These are phyloP conservation scores for Cartodere bifasciata DNA, from an alignment of 2,888 invertebrate genomes.

Conservation along the genomic window DNA sequence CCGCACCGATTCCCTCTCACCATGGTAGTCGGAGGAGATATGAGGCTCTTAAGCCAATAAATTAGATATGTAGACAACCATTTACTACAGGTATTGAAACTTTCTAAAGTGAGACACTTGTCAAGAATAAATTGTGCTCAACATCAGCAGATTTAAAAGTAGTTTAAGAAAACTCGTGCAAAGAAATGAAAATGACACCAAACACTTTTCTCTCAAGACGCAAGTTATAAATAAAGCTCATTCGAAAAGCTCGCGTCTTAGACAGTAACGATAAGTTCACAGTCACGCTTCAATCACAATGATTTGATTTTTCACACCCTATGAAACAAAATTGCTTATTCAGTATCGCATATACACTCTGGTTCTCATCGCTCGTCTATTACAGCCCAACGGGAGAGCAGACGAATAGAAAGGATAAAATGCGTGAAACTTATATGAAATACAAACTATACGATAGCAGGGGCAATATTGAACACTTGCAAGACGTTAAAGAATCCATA, in stretches of 20 bases:
- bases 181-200: too few relatives aligned
- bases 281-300: conserved; percentile 25
- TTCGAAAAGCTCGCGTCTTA: conserved; percentile 12
- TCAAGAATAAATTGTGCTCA: too few relatives aligned
- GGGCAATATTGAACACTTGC: conserved; percentile 26
- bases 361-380: conserved; percentile 16
- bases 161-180: too few relatives aligned
- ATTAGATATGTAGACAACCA: too few relatives aligned
- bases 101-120: too few relatives aligned
- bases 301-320: conserved; percentile 28
- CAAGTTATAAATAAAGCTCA: conserved; percentile 14
- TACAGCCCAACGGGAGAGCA: conserved; percentile 9
- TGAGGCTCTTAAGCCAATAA: too few relatives aligned
- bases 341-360: conserved; percentile 22
- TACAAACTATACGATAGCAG: conserved; percentile 12
- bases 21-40: too few relatives aligned
- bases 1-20: too few relatives aligned
- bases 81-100: too few relatives aligned
- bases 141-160: too few relatives aligned
- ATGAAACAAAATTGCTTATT: conserved; percentile 29
- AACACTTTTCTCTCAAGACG: conserved; percentile 1
- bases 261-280: conserved; percentile 16
- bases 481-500: conserved; percentile 25
- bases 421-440: conserved; percentile 15
- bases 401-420: conserved; percentile 11